phyloP scores from a whole-genome alignment of 2,113 vertebrate species.

The Pongo pygmaeus region DNA sequence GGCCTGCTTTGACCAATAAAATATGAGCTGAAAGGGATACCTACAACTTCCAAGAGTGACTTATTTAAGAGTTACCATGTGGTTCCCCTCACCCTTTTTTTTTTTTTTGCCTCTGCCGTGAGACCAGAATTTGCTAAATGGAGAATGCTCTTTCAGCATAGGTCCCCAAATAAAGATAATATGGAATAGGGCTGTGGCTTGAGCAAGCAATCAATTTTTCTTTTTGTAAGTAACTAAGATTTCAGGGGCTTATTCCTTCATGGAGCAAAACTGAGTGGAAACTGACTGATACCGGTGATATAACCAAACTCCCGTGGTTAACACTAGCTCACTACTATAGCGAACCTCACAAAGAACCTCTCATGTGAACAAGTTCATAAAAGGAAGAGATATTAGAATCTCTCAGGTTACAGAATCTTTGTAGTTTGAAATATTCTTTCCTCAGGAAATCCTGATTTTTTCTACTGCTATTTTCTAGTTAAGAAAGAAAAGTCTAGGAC shows the following conservation, averaged over 20 bases:
- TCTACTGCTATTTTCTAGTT: neutral
- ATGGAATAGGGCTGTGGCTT: neutral
- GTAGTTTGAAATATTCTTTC: neutral
- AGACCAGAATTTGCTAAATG: neutral
- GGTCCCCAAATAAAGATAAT: neutral
- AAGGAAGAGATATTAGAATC: neutral
- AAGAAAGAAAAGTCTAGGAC: neutral
- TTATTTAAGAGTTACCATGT: neutral
- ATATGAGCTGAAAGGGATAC: neutral
- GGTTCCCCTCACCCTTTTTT: neutral
- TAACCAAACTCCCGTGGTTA: neutral
- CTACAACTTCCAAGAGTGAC: neutral
- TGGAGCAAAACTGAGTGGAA: neutral
- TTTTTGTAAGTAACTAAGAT: neutral
- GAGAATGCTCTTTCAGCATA: neutral
- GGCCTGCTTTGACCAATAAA: neutral
- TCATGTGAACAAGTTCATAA: neutral
- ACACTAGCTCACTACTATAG: neutral
- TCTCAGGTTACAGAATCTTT: conserved; percentile 7
- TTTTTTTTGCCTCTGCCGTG: neutral
- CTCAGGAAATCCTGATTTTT: neutral
- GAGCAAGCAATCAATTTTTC: neutral
- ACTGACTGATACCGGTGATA: neutral
- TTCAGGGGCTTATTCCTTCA: neutral
- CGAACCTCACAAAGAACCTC: neutral